phyloP scores from a whole-genome alignment of 2,113 vertebrate genomes.

The Sinosuthora webbiana region DNA sequence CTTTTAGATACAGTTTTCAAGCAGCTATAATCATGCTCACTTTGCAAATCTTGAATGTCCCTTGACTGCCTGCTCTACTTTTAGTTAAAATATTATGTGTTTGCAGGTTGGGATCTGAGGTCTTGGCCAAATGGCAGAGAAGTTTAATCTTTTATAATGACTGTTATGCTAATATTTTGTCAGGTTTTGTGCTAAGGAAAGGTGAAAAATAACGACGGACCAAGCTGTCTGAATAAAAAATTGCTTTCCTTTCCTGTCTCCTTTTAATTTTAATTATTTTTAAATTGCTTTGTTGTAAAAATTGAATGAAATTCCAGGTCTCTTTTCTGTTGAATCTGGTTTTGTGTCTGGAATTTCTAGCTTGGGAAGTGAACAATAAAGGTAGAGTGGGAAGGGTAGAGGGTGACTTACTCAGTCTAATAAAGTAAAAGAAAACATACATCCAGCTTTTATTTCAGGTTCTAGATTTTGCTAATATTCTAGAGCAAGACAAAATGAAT shows the following conservation, averaged over 20 bases:
- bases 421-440: neutral
- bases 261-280: neutral
- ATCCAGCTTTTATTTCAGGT: neutral
- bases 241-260: neutral
- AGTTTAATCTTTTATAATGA: neutral
- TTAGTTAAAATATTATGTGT: neutral
- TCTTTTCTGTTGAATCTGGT: accelerated
- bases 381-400: neutral
- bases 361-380: neutral
- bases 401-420: neutral
- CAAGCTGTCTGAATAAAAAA: neutral
- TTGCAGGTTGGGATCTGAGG: neutral
- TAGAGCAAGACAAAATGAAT: neutral
- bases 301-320: neutral
- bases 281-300: neutral
- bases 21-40: neutral
- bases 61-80: neutral
- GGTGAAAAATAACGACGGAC: neutral
- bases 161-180: neutral
- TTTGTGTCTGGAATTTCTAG: neutral
- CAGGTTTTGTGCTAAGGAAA: neutral
- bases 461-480: neutral
- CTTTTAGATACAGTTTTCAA: neutral
- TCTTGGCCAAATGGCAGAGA: neutral
- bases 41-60: neutral